Evolutionary conservation across 2,888 invertebrate species (phyloP).

Genomic region (Meta bourneti): DNA sequence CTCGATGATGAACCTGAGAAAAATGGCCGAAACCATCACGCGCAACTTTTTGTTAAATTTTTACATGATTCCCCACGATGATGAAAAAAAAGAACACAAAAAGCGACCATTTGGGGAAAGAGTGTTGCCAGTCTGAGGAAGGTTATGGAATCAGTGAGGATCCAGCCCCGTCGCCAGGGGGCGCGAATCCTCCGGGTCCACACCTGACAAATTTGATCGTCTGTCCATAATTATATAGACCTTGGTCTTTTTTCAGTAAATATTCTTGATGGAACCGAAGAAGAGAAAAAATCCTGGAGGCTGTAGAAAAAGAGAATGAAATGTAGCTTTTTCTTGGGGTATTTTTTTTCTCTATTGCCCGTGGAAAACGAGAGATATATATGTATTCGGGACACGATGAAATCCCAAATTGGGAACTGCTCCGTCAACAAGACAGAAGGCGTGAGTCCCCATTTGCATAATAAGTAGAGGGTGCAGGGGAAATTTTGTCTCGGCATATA

Average conservation of each 20-base stretch:
- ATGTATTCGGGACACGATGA: conserved; percentile 54
- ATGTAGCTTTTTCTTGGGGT: not conserved
- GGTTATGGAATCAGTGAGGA: not conserved
- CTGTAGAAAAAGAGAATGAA: not conserved
- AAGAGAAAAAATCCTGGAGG: not conserved
- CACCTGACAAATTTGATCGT: conserved; percentile 2
- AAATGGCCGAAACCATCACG: not conserved
- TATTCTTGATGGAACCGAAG: not conserved
- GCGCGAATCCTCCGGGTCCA: not conserved
- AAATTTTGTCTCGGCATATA: conserved; percentile 53
- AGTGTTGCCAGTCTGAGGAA: not conserved
- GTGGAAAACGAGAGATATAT: not conserved
- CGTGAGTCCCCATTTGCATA: conserved; percentile 41
- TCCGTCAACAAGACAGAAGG: conserved; percentile 50
- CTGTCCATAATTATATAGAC: conserved; percentile 34
- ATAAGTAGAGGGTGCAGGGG: conserved; percentile 33
- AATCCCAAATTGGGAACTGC: conserved; percentile 49
- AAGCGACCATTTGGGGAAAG: not conserved
- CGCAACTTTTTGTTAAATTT: not conserved
- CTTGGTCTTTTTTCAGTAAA: conserved; percentile 2
- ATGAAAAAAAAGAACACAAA: not conserved
- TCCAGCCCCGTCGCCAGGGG: not conserved
- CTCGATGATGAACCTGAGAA: not conserved
- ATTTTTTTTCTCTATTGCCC: not conserved
- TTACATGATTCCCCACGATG: not conserved